Evolutionary conservation across 1,140 invertebrate genomes (phyloP), one percentile per base, ranked within the genome.

Genomic region (Centruroides sculpturatus): DNA sequence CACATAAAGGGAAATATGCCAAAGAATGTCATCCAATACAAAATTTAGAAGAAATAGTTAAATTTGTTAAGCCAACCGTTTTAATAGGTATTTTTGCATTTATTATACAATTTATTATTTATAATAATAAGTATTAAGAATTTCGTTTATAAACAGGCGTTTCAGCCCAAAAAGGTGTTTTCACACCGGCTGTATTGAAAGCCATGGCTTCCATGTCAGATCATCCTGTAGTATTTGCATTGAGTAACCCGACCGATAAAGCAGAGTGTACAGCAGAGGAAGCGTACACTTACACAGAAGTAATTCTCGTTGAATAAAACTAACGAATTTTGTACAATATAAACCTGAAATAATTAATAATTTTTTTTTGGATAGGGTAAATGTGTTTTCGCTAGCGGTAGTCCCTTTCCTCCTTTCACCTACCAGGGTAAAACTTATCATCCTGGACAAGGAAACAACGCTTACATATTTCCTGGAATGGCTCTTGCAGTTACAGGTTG

Each of bases 251-350:
- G 23, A 98, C 94, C 0, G 85, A 82, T 70, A 92, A 93, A 78
- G 92, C 94, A 8, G 94, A 98, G 76, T 98, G 94, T 72, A 98
- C 94, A 4, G 92, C 94, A 23, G 86, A 94, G 70, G 83, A 86
- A 64, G 93, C 93, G 3, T 96, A 92, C 68, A 81, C 81, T 41
- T 67, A 87, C 68, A 94, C 92, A 5, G 82, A 94, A 4, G 63
- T 64, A 58, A 56, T 6, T 8, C 41, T 41, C 8, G 5, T 41
- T 41, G 1, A 6, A 41, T 1, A 41, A 41, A 41, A 8, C 41
- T 41, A 41, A 1, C 8, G 8, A 6, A 8, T 41, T 41, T 41
- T 41, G 8, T 6, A 41, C 8, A 41, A 3, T 8, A 41, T 41
- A 41, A n/a, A 41, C 8, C 41, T 23, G 3, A 41, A 41, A 5